Evolutionary conservation across 2,797 vertebrate genomes (phyloP).

Genomic region (Agapornis canus): DNA sequence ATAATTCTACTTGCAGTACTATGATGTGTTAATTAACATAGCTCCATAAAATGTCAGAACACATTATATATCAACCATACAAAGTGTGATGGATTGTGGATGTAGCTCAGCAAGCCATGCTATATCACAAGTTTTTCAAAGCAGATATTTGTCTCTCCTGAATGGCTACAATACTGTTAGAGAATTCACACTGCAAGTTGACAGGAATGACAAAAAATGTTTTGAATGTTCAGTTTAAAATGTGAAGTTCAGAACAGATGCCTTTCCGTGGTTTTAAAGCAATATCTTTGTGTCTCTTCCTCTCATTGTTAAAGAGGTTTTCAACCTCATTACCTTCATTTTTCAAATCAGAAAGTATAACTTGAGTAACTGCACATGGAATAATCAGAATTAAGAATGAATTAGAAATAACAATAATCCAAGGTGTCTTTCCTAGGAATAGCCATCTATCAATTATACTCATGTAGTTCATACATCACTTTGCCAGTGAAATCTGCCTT

Average conservation of each 20-base stretch:
- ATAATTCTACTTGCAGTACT: background rate
- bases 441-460: slow-evolving; percentile 1
- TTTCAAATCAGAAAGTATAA: slow-evolving; percentile 9
- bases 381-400: slow-evolving; percentile 60
- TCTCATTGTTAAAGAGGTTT: background rate
- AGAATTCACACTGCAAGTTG: background rate
- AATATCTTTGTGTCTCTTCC: background rate
- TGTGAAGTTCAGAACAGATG: background rate
- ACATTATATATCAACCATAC: background rate
- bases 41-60: background rate
- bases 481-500: background rate
- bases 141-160: background rate
- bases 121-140: background rate
- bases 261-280: background rate
- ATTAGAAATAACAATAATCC: slow-evolving; percentile 49
- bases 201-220: background rate
- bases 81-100: background rate
- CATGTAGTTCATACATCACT: background rate
- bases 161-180: background rate
- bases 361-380: slow-evolving; percentile 21
- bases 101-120: background rate
- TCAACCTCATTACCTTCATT: background rate
- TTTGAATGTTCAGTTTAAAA: background rate
- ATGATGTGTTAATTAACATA: background rate
- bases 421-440: slow-evolving; percentile 1